Evolutionary conservation across 2,888 invertebrate genomes (phyloP), one percentile per base, ranked within the genome.

Genomic region (Bembecia ichneumoniformis): DNA sequence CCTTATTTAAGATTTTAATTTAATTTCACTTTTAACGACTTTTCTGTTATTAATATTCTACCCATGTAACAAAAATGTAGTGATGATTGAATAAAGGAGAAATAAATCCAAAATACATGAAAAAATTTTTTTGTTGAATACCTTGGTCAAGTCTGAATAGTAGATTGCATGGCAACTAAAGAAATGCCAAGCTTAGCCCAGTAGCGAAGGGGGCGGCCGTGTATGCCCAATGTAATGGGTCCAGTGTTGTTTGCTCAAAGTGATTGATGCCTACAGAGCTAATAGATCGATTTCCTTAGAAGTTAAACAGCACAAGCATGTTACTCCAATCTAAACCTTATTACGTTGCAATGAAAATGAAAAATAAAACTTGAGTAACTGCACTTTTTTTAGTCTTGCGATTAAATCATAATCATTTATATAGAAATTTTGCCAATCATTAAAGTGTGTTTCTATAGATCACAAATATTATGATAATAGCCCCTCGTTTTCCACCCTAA

Each of bases 181-280:
- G 69, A 71, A 70, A 66, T 66, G 64, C n/a, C 11, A 51, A 66
- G 67, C 62, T 66, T 56, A 63, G 62, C 57, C 64, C 71, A 68
- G 71, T 64, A 72, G 73, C 67, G 68, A 59, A 54, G 56, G 55
- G n/a, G 55, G 55, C 51, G 51, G 56, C 55, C 56, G 51, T 67
- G 66, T 68, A 81, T 81, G 77, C 71, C 72, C 75, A 70, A 78
- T 77, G 76, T 79, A 78, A 80, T 78, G 71, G 80, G 63, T 58
- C 64, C 65, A 64, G 70, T 80, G 79, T 81, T 80, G 79, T 81
- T 81, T 81, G 81, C 68, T 36, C 57, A 58, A 52, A 58, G 74
- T 81, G 81, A 81, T 81, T 80, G 82, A 80, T 81, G 78, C 68
- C 58, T 57, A 62, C 56, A 14, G 52, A 55, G 58, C 62, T 73